Evolutionary conservation across 2,797 vertebrate genomes (phyloP).

Genomic region (Syngnathus acus): DNA sequence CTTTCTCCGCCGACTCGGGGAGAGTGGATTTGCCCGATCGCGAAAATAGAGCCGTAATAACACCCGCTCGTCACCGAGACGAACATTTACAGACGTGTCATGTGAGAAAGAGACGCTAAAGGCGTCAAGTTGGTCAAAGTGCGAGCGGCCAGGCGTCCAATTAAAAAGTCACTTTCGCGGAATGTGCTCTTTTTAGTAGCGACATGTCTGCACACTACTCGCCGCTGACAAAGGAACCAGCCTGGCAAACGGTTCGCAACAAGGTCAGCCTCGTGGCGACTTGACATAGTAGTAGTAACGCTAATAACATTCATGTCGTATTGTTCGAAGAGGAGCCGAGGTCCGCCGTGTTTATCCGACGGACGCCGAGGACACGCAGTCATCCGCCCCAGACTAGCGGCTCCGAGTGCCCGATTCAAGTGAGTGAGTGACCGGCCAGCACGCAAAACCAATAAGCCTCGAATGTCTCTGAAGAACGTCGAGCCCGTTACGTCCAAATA

Average conservation of each 20-base stretch:
- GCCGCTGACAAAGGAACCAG: conserved; percentile 60
- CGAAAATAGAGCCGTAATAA: conserved; percentile 34
- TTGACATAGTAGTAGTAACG: conserved; percentile 17
- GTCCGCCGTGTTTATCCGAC: conserved; percentile 35
- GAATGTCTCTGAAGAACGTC: conserved; percentile 12
- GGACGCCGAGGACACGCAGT: conserved; percentile 49
- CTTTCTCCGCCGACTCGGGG: conserved; percentile 25
- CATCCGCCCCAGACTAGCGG: conserved; percentile 60
- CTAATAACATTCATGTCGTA: conserved; percentile 19
- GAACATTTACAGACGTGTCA: conserved; percentile 18
- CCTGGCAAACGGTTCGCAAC: conserved; percentile 57
- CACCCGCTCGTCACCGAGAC: conserved; percentile 12
- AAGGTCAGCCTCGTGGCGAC: conserved; percentile 60
- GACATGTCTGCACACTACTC: conserved; percentile 49
- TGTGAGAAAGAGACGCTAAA: conserved; percentile 6
- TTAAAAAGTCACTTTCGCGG: conserved; percentile 46
- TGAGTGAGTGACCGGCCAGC: conserved; percentile 15
- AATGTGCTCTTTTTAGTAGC: conserved; percentile 21
- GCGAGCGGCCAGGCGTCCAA: conserved; percentile 4
- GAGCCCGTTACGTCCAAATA: neutral
- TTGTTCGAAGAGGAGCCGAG: conserved; percentile 45
- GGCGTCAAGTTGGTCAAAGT: conserved; percentile 35
- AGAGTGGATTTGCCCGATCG: conserved; percentile 25
- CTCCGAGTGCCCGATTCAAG: conserved; percentile 22
- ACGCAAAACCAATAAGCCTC: conserved; percentile 21